Evolutionary conservation across 1,140 invertebrate species (phyloP).

Genomic region (Bombus pyrosoma): DNA sequence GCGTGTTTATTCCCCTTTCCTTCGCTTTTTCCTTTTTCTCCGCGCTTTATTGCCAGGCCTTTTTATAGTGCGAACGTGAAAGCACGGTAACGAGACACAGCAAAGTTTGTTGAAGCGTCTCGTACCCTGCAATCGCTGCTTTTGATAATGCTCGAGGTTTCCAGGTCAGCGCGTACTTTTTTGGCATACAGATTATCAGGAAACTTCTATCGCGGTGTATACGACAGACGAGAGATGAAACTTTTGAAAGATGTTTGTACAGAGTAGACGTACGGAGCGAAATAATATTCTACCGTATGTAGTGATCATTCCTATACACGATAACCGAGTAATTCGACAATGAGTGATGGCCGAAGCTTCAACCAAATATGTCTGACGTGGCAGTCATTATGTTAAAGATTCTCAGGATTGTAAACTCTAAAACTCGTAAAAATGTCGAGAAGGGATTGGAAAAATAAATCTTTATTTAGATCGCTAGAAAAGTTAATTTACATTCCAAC

Average conservation of each 20-base stretch:
- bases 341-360: background rate
- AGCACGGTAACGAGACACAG: background rate
- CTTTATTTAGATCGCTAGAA: background rate
- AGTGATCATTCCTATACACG: background rate
- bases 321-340: background rate
- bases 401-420: background rate
- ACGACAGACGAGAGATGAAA: no score
- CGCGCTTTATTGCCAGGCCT: background rate
- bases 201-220: no score
- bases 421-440: background rate
- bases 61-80: background rate
- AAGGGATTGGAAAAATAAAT: background rate
- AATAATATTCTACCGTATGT: no score
- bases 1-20: background rate
- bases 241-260: background rate
- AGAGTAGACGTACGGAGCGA: no score
- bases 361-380: background rate
- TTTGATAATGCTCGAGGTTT: no score
- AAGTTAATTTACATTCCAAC: background rate
- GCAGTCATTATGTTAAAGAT: background rate
- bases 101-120: no score
- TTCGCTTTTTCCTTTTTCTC: background rate
- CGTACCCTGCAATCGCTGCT: no score
- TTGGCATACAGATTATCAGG: no score
- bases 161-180: no score